Evolutionary conservation across 2,888 invertebrate species (phyloP).

Genomic region (Harpalus rufipes): DNA sequence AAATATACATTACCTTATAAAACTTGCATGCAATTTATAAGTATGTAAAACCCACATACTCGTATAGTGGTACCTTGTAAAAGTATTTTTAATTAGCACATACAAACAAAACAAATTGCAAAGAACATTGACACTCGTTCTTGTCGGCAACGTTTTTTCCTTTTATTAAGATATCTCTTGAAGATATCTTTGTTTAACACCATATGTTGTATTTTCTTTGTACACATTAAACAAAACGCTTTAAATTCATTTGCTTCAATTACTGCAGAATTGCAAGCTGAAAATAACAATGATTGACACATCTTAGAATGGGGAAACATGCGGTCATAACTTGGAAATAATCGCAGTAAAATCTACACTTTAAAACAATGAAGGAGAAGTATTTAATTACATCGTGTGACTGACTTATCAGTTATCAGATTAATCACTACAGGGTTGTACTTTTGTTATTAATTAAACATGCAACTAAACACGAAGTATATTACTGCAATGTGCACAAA

Average conservation of each 20-base stretch:
- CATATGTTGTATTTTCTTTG: not conserved
- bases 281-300: slow-evolving; percentile 53
- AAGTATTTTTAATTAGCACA: not conserved
- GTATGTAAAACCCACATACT: not conserved
- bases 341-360: slow-evolving; percentile 16
- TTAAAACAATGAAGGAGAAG: slow-evolving; percentile 48
- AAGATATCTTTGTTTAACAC: not conserved
- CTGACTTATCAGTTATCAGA: slow-evolving; percentile 57
- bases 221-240: not conserved
- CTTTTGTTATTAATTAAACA: slow-evolving; percentile 63
- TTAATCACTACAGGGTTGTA: slow-evolving; percentile 49
- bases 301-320: slow-evolving; percentile 42
- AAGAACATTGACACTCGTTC: slow-evolving; percentile 1
- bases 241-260: slow-evolving; percentile 1
- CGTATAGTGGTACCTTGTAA: not conserved
- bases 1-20: not conserved
- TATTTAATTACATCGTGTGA: slow-evolving; percentile 59
- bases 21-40: not conserved
- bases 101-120: not conserved
- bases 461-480: slow-evolving; percentile 16
- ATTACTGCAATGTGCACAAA: too few species aligned
- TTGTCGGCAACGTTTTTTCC: not conserved
- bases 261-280: slow-evolving; percentile 2
- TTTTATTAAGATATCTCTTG: not conserved
- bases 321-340: slow-evolving; percentile 28